Percentiles rank a stretch among this genome's conserved stretches.
These are phyloP conservation scores for Atta colombica DNA, from an alignment of 1,140 invertebrate genomes.

Conservation along the genomic window DNA sequence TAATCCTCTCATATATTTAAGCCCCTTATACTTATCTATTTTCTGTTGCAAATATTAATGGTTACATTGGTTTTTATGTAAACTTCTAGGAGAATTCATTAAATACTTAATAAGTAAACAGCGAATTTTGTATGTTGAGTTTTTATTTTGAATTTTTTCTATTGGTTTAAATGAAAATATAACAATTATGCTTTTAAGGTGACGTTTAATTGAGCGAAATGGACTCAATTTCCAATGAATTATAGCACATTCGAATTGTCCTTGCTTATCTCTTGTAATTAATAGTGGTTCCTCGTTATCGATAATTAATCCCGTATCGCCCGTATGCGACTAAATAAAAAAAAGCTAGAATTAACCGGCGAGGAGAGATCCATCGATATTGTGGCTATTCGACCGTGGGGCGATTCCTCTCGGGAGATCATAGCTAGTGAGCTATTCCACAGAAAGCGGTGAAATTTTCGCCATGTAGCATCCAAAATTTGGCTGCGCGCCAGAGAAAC, in stretches of 20 bases:
- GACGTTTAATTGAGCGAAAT: conserved; percentile 49
- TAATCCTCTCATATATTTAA: conserved; percentile 27
- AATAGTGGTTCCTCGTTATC: conserved; percentile 73
- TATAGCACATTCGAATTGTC: conserved; percentile 11
- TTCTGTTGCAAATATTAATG: not conserved
- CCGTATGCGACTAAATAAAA: conserved; percentile 55
- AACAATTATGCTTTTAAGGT: not conserved
- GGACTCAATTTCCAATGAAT: conserved; percentile 42
- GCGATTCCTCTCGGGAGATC: conserved; percentile 64
- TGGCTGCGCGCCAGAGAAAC: conserved; percentile 61
- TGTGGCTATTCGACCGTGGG: conserved; percentile 32
- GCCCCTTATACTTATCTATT: not conserved
- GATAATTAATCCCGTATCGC: conserved; percentile 75
- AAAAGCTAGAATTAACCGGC: conserved; percentile 65
- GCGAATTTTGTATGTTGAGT: not conserved
- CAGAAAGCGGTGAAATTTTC: conserved; percentile 69
- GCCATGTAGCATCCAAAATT: conserved; percentile 57
- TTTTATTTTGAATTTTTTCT: not conserved
- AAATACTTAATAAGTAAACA: not conserved
- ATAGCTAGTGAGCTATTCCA: conserved; percentile 45
- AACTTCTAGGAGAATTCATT: not conserved
- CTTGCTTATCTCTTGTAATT: conserved; percentile 61
- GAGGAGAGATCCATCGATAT: conserved; percentile 65
- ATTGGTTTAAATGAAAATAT: not conserved
- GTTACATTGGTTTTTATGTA: not conserved